A percentile compares a stretch with the other conserved stretches of the same genome.
Conservation (phyloP, 2,888 invertebrate genomes). For the Prenolepis imparis region DNA sequence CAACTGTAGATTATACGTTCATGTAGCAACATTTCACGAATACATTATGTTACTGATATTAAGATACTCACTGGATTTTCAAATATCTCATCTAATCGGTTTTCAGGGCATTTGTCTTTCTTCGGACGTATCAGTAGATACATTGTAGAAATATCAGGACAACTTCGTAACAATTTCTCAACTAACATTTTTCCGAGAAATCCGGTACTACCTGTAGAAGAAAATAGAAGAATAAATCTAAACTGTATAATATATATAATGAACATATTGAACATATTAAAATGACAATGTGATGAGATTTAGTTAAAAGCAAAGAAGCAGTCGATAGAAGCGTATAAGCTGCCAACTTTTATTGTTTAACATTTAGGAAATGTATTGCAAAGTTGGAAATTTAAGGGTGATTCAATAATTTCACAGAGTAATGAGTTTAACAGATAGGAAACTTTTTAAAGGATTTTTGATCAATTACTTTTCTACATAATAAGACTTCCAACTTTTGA, state of each 20-base stretch:
- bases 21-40: neutral
- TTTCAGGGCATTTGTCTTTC: conserved; percentile 87
- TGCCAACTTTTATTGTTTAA: neutral
- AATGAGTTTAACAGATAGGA: neutral
- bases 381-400: neutral
- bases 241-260: neutral
- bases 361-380: neutral
- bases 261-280: neutral
- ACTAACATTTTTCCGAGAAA: conserved; percentile 88
- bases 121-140: conserved; percentile 88
- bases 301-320: neutral
- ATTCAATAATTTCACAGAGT: neutral
- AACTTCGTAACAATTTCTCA: conserved; percentile 89
- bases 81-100: conserved; percentile 88
- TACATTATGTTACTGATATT: neutral
- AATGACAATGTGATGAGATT: neutral
- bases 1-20: conserved; percentile 83
- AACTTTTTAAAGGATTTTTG: neutral
- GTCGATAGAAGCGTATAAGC: neutral
- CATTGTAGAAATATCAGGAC: conserved; percentile 87
- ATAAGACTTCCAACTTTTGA: neutral
- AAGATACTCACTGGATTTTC: conserved; percentile 88
- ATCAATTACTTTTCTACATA: neutral
- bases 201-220: conserved; percentile 84
- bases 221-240: neutral